phyloP scores from a whole-genome alignment of 2,888 invertebrate species.

The Leucophenga montana region DNA sequence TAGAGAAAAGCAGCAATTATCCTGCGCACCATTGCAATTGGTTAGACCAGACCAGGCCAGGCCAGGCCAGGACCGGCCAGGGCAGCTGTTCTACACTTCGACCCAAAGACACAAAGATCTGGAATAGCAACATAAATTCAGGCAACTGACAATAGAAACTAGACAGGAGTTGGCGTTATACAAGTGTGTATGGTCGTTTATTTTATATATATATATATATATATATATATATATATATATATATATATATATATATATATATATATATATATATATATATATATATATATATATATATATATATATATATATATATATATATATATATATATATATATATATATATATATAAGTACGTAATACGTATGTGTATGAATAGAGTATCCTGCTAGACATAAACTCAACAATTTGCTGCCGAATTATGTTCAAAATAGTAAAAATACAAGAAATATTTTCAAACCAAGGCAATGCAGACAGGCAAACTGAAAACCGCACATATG shows the following conservation, averaged over 20 bases:
- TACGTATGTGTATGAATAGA: neutral
- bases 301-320: too few relatives aligned
- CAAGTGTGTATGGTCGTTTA: too few relatives aligned
- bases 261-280: too few relatives aligned
- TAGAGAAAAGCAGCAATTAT: neutral
- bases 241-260: too few relatives aligned
- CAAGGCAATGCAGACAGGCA: neutral
- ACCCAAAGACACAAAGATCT: neutral
- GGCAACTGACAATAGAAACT: neutral
- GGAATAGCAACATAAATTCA: neutral
- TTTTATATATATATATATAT: too few relatives aligned
- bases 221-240: too few relatives aligned
- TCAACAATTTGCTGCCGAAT: constrained; percentile 59
- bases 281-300: too few relatives aligned
- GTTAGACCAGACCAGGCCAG: too few relatives aligned
- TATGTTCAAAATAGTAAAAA: constrained; percentile 47
- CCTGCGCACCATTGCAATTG: neutral
- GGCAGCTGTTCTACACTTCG: neutral
- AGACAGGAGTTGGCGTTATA: neutral
- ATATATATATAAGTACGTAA: too few relatives aligned
- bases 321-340: too few relatives aligned
- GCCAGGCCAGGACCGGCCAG: neutral
- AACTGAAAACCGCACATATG: neutral
- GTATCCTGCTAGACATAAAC: constrained; percentile 41
- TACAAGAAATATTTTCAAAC: neutral